phyloP scores from a whole-genome alignment of 2,113 vertebrate species.

The Pseudois nayaur region DNA sequence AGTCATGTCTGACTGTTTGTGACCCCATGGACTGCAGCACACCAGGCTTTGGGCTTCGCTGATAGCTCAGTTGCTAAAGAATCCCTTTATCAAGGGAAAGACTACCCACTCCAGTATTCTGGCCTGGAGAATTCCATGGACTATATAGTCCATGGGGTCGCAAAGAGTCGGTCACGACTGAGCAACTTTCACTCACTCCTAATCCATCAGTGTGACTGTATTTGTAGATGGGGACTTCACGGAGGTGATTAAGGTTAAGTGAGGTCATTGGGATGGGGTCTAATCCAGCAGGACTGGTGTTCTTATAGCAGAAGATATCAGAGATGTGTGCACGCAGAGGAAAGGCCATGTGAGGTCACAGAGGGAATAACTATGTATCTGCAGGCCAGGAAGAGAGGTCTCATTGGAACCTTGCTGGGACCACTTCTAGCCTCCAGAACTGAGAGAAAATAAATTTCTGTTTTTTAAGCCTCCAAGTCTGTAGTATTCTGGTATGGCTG shows the following conservation, averaged over 20 bases:
- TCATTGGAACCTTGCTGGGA: background rate
- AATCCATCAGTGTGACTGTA: background rate
- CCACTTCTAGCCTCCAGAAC: background rate
- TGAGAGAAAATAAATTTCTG: background rate
- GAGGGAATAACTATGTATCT: background rate
- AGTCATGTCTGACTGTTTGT: background rate
- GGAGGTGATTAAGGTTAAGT: background rate
- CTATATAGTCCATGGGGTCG: fast-evolving
- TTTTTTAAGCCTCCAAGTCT: background rate
- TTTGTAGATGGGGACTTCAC: background rate
- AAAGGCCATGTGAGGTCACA: background rate
- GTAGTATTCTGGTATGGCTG: background rate
- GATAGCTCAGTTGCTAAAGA: background rate
- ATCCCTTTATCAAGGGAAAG: background rate
- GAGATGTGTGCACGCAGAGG: background rate
- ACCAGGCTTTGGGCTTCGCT: background rate
- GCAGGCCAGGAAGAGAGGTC: background rate
- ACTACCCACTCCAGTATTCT: background rate
- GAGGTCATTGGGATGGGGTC: background rate
- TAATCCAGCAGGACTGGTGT: background rate
- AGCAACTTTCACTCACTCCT: background rate
- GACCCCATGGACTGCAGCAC: background rate
- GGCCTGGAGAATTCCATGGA: background rate
- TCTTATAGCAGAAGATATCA: background rate
- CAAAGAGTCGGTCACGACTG: background rate